Evolutionary conservation across 2,113 vertebrate species (phyloP).

Genomic region (Noctilio leporinus): DNA sequence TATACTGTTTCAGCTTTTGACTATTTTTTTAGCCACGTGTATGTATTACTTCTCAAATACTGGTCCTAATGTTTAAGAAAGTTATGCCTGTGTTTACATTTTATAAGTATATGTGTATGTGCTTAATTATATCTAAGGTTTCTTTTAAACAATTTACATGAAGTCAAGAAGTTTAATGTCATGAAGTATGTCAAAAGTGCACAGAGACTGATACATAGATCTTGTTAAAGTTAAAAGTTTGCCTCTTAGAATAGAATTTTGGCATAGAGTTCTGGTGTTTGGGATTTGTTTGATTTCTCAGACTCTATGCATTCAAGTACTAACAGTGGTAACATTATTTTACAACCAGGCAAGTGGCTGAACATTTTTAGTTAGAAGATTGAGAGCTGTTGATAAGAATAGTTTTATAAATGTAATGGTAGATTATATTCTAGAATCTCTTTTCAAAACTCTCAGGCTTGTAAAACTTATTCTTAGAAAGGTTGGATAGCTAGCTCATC

Average conservation of each 20-base stretch:
- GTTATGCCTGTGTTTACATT: not conserved
- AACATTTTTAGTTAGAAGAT: not conserved
- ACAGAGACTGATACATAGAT: not conserved
- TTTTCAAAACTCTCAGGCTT: not conserved
- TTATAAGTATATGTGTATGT: not conserved
- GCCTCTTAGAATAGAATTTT: constrained; percentile 2
- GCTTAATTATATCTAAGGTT: not conserved
- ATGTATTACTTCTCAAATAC: not conserved
- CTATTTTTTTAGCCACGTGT: not conserved
- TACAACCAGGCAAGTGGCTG: not conserved
- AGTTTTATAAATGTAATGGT: not conserved
- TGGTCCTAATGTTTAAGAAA: not conserved
- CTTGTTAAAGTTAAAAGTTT: constrained; percentile 14
- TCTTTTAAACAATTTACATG: not conserved
- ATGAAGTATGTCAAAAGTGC: not conserved
- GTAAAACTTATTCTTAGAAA: not conserved
- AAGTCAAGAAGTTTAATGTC: not conserved
- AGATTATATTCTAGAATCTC: not conserved
- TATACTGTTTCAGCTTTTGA: not conserved
- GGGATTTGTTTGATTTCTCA: not conserved
- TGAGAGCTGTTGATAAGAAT: not conserved
- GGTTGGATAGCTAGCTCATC: not conserved
- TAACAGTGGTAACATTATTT: not conserved
- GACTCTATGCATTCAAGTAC: not conserved
- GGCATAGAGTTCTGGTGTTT: not conserved